Percentiles rank a stretch among this genome's conserved stretches.
Evolutionary conservation across 1,140 invertebrate species (phyloP).

Genomic region (Caenorhabditis remanei): DNA sequence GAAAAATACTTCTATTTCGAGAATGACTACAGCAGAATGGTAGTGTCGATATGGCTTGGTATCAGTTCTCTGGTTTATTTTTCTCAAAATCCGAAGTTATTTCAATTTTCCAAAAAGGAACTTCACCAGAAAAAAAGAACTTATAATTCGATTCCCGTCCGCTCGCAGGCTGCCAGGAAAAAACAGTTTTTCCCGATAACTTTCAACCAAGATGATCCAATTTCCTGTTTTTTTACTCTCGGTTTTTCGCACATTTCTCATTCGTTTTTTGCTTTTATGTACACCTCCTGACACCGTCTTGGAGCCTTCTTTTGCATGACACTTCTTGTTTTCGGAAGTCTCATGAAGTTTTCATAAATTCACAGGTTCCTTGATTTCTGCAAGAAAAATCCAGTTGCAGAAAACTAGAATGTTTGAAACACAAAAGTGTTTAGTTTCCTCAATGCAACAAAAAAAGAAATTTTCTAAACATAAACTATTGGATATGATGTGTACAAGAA

Average conservation of each 20-base stretch:
- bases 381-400: no score
- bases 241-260: not conserved
- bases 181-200: slow-evolving; percentile 4
- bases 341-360: not conserved
- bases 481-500: no score
- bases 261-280: not conserved
- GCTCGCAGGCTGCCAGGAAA: not conserved
- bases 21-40: no score
- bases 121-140: not conserved
- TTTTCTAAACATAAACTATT: no score
- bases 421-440: no score
- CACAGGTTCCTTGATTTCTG: no score
- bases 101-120: not conserved
- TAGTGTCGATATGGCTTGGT: no score
- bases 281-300: not conserved
- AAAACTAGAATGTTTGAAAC: no score
- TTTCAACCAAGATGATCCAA: not conserved
- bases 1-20: no score
- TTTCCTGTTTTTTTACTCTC: slow-evolving; percentile 11
- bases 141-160: not conserved
- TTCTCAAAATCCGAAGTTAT: no score
- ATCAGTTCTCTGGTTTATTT: no score
- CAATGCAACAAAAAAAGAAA: no score
- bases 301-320: not conserved
- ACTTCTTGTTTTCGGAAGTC: not conserved